Conservation (phyloP, 2,797 vertebrate species). For the Petrocephalus sullivani region DNA sequence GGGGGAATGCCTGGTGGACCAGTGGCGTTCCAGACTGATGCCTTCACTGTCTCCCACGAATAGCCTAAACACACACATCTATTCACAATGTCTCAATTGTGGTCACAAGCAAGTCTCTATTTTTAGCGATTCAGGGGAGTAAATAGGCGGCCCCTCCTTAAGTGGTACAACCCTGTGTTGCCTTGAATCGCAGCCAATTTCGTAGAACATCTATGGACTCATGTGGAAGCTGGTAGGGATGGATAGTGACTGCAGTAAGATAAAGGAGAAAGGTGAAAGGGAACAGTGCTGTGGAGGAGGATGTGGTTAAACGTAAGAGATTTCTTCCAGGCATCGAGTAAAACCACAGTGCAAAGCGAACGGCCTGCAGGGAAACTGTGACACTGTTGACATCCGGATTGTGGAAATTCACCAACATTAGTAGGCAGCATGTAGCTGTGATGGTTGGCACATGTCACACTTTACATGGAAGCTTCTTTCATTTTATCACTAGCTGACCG, state of each 20-base stretch:
- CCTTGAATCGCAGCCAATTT: not conserved
- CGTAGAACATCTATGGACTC: not conserved
- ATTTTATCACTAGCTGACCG: not conserved
- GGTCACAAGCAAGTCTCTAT: not conserved
- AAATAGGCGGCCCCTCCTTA: not conserved
- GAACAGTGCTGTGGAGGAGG: not conserved
- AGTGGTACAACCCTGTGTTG: not conserved
- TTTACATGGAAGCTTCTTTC: not conserved
- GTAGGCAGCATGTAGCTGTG: not conserved
- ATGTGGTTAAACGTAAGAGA: not conserved
- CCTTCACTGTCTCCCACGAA: not conserved
- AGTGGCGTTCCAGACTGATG: not conserved
- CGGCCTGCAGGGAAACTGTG: not conserved
- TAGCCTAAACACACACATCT: not conserved
- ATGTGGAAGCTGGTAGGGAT: not conserved
- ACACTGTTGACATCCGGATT: not conserved
- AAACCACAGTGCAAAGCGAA: not conserved
- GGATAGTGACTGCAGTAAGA: not conserved
- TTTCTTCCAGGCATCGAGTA: not conserved
- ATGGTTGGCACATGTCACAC: not conserved
- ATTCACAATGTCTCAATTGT: not conserved
- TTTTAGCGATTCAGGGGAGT: not conserved
- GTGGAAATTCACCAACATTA: not conserved
- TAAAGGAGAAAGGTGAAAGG: not conserved
- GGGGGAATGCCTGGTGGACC: not conserved